Percentiles rank a stretch among this genome's conserved stretches.
Evolutionary conservation across 2,888 invertebrate genomes (phyloP).

Genomic region (Isoperla grammatica): DNA sequence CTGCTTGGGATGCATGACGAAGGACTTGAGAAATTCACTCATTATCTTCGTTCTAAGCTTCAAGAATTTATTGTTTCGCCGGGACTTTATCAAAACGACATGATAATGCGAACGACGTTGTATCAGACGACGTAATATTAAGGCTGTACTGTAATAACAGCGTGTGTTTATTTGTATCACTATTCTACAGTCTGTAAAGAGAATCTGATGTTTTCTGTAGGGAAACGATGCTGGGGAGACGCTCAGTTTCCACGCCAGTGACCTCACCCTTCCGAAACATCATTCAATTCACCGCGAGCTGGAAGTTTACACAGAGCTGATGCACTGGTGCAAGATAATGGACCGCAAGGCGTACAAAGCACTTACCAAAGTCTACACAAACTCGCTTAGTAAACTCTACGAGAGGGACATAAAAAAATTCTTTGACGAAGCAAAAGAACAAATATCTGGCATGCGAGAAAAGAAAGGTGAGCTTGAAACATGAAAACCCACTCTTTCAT

Average conservation of each 20-base stretch:
- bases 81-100: too few relatives aligned
- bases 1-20: constrained; percentile 85
- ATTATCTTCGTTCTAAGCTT: constrained; percentile 80
- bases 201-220: too few relatives aligned
- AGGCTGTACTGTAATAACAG: too few relatives aligned
- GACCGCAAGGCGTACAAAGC: constrained; percentile 77
- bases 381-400: constrained; percentile 79
- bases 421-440: constrained; percentile 66
- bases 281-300: constrained; percentile 79
- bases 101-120: too few relatives aligned
- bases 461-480: constrained; percentile 32
- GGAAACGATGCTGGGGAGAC: constrained; percentile 66
- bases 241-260: constrained; percentile 45
- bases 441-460: constrained; percentile 41
- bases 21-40: constrained; percentile 82
- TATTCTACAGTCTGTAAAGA: too few relatives aligned
- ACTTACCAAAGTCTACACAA: constrained; percentile 73
- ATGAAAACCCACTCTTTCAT: too few relatives aligned
- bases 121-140: too few relatives aligned
- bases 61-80: too few relatives aligned
- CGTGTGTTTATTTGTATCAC: too few relatives aligned
- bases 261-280: constrained; percentile 68
- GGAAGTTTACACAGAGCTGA: constrained; percentile 78
- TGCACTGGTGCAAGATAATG: constrained; percentile 87
- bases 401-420: constrained; percentile 77